A percentile compares a stretch with the other conserved stretches of the same genome.
Evolutionary conservation across 2,888 invertebrate species (phyloP).

Genomic region (Philaethria dido): DNA sequence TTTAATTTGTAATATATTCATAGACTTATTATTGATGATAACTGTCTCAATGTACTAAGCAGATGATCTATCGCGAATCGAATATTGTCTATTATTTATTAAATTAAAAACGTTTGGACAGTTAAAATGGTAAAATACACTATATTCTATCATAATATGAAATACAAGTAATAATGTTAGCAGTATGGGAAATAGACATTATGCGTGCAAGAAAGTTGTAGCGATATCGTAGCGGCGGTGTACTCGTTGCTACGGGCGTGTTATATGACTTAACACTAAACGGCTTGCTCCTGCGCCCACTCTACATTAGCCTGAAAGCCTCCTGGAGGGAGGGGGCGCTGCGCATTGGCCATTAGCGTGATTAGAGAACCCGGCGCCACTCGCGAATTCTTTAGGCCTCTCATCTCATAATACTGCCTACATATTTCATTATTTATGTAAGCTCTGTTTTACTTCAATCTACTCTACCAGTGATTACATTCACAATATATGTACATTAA

Average conservation of each 20-base stretch:
- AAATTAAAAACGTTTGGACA: too few species aligned
- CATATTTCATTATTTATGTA: slow-evolving; percentile 83
- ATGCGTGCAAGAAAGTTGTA: slow-evolving; percentile 47
- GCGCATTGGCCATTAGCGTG: slow-evolving; percentile 84
- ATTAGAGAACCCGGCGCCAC: slow-evolving; percentile 75
- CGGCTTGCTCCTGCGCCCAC: slow-evolving; percentile 40
- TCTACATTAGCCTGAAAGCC: slow-evolving; percentile 75
- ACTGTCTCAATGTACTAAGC: neutral
- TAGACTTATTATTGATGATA: neutral
- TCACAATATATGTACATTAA: slow-evolving; percentile 61
- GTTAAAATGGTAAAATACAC: neutral
- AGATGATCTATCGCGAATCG: neutral
- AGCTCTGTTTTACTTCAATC: slow-evolving; percentile 75
- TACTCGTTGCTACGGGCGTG: slow-evolving; percentile 51
- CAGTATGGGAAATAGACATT: neutral
- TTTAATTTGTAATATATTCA: neutral
- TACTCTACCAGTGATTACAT: slow-evolving; percentile 69
- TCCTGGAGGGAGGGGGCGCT: slow-evolving; percentile 58
- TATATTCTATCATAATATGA: neutral
- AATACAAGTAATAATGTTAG: neutral
- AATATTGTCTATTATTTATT: too few species aligned
- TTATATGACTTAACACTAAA: slow-evolving; percentile 68
- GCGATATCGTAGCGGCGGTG: slow-evolving; percentile 42
- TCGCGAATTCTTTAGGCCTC: slow-evolving; percentile 80
- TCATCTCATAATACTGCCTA: slow-evolving; percentile 82